phyloP scores from a whole-genome alignment of 2,797 vertebrate species.

The Oryzias dopingdopingensis region DNA sequence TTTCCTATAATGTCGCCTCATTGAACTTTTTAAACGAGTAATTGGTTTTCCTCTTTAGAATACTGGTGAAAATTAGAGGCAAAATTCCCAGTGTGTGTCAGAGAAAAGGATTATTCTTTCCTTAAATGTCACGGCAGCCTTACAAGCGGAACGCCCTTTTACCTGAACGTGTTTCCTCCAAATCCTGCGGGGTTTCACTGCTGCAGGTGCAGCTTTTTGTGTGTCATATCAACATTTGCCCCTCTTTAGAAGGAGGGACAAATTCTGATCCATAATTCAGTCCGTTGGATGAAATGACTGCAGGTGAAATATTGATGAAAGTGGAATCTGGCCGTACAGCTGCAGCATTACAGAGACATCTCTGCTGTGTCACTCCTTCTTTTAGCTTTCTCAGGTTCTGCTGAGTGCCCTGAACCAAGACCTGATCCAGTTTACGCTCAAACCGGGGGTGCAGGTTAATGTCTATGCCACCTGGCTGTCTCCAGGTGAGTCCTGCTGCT shows the following conservation, averaged over 20 bases:
- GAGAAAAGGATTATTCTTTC: constrained; percentile 19
- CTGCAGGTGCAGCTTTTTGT: constrained; percentile 40
- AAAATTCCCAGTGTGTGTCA: constrained; percentile 9
- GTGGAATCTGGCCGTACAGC: constrained; percentile 55
- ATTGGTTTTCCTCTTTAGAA: constrained; percentile 18
- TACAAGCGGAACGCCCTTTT: constrained; percentile 38
- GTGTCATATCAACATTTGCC: constrained; percentile 66
- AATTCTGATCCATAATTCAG: constrained; percentile 72
- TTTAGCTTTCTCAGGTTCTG: constrained; percentile 85
- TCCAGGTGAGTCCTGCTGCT: constrained; percentile 78
- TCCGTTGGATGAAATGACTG: constrained; percentile 66
- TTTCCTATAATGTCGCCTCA: constrained; percentile 40
- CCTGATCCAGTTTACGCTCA: constrained; percentile 86
- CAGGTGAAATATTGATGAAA: constrained; percentile 74
- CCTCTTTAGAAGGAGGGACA: constrained; percentile 67
- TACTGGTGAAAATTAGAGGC: constrained; percentile 13
- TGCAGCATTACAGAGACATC: constrained; percentile 43
- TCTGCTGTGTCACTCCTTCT: constrained; percentile 52
- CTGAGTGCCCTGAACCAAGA: constrained; percentile 91
- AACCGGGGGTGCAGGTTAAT: constrained; percentile 84
- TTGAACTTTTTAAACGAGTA: constrained; percentile 30
- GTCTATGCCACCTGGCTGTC: constrained; percentile 85
- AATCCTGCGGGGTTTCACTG: constrained; percentile 22
- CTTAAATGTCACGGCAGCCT: constrained; percentile 49
- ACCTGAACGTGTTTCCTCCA: constrained; percentile 38